phyloP scores from a whole-genome alignment of 2,113 vertebrate genomes.

The Lamprologus lemairii region DNA sequence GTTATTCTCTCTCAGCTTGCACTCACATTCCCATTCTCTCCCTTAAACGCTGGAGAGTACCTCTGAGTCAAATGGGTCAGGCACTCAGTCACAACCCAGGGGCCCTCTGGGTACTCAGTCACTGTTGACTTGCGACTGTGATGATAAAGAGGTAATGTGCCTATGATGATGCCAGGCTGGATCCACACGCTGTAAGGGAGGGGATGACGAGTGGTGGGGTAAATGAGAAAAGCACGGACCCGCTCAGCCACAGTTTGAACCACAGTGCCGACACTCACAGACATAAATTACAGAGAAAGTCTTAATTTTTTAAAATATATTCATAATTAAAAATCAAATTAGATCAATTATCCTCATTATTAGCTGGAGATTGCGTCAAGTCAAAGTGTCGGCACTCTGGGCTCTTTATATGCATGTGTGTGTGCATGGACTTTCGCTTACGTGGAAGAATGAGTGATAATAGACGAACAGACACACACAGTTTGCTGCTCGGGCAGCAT shows the following conservation, averaged over 20 bases:
- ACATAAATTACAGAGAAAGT: neutral
- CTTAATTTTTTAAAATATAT: neutral
- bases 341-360: neutral
- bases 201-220: neutral
- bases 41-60: neutral
- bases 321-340: neutral
- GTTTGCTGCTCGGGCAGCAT: slow-evolving; percentile 37
- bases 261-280: neutral
- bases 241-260: neutral
- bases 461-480: neutral
- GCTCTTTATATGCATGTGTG: slow-evolving; percentile 11
- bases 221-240: neutral
- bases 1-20: neutral
- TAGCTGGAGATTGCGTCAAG: neutral
- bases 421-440: neutral
- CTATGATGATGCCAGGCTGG: slow-evolving; percentile 40
- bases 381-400: slow-evolving; percentile 4
- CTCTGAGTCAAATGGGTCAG: slow-evolving; percentile 42
- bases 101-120: slow-evolving; percentile 66
- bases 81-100: slow-evolving; percentile 61
- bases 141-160: slow-evolving; percentile 73
- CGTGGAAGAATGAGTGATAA: neutral
- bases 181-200: slow-evolving; percentile 1
- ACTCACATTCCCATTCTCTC: neutral
- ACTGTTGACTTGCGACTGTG: slow-evolving; percentile 64